A percentile compares a stretch with the other conserved stretches of the same genome.
These are phyloP conservation scores for Melieria omissa DNA, from an alignment of 2,888 invertebrate species.

Conservation along the genomic window DNA sequence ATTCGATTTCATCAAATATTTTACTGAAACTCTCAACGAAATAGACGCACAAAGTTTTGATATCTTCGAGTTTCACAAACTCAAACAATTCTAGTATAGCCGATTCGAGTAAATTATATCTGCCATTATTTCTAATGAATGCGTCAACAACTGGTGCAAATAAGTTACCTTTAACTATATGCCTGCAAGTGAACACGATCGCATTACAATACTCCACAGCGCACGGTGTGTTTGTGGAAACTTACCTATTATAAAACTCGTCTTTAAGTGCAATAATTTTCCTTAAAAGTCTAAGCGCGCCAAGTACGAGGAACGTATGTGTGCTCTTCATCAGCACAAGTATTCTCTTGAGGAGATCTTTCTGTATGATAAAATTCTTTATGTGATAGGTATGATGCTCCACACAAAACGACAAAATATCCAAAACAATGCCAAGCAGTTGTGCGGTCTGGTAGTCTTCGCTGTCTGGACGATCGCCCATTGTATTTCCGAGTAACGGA, in stretches of 20 bases:
- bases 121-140: conserved; percentile 94
- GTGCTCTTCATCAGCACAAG: conserved; percentile 96
- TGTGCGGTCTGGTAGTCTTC: conserved; percentile 98
- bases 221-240: background rate
- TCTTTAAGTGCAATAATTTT: conserved; percentile 97
- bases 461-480: conserved; percentile 86
- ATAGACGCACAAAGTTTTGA: conserved; percentile 89
- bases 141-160: conserved; percentile 97
- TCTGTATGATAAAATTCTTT: conserved; percentile 96
- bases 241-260: conserved; percentile 89
- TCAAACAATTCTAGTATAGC: conserved; percentile 99
- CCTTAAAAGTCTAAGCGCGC: conserved; percentile 96
- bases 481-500: conserved; percentile 93
- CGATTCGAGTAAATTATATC: conserved; percentile 98
- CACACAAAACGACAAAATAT: conserved; percentile 96
- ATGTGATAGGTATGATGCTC: conserved; percentile 99
- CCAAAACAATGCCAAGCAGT: conserved; percentile 91
- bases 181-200: conserved; percentile 67
- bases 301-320: conserved; percentile 96
- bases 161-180: conserved; percentile 93
- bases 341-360: conserved; percentile 94
- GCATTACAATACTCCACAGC: background rate
- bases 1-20: conserved; percentile 92
- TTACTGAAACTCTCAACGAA: conserved; percentile 97
- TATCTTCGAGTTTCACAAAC: conserved; percentile 94